A percentile compares a stretch with the other conserved stretches of the same genome.
phyloP scores from a whole-genome alignment of 1,140 invertebrate genomes.

The Cotesia chilonis region DNA sequence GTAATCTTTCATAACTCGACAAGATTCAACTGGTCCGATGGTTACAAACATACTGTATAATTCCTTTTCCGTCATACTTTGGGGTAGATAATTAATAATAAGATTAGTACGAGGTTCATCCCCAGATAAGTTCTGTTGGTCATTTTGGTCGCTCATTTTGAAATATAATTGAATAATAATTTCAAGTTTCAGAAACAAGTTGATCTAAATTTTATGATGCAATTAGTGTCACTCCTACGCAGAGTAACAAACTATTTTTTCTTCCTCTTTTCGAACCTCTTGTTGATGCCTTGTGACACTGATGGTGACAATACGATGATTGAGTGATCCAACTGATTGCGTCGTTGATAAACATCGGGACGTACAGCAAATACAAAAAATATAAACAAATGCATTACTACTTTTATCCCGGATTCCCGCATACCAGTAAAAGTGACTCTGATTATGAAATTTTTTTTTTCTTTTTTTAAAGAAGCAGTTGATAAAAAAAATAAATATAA shows the following conservation, averaged over 20 bases:
- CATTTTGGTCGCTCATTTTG: slow-evolving; percentile 58
- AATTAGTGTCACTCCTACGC: slow-evolving; percentile 12
- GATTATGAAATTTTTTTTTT: slow-evolving; percentile 16
- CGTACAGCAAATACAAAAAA: slow-evolving; percentile 67
- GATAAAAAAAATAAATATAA: slow-evolving; percentile 62
- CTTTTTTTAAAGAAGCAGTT: slow-evolving; percentile 32
- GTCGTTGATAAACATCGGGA: slow-evolving; percentile 35
- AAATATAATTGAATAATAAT: slow-evolving; percentile 18
- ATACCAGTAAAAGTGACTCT: slow-evolving; percentile 13
- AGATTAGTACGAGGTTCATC: slow-evolving; percentile 76
- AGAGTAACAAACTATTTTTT: slow-evolving; percentile 23
- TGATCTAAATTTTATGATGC: neutral
- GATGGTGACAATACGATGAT: slow-evolving; percentile 28
- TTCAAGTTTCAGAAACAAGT: neutral
- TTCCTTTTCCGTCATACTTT: slow-evolving; percentile 91
- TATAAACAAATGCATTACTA: slow-evolving; percentile 68
- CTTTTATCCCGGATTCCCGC: slow-evolving; percentile 31
- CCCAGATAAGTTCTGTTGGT: slow-evolving; percentile 44
- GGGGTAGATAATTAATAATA: slow-evolving; percentile 95
- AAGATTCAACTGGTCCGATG: slow-evolving; percentile 86
- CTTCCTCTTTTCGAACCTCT: slow-evolving; percentile 3
- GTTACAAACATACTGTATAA: slow-evolving; percentile 87
- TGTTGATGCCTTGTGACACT: slow-evolving; percentile 14
- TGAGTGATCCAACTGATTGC: slow-evolving; percentile 36
- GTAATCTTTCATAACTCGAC: slow-evolving; percentile 91